Evolutionary conservation across 2,113 vertebrate species (phyloP).

Genomic region (Tetrax tetrax): DNA sequence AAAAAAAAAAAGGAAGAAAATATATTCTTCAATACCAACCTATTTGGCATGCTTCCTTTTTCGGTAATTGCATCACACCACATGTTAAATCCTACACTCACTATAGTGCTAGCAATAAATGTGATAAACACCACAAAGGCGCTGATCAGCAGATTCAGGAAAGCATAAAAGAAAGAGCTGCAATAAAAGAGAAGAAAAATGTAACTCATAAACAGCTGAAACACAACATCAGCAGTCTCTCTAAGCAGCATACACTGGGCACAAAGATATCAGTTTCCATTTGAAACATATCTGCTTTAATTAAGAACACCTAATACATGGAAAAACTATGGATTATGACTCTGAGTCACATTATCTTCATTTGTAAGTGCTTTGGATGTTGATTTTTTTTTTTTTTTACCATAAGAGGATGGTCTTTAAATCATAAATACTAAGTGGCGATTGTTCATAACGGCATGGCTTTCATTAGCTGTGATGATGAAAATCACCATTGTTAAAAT

Average conservation of each 20-base stretch:
- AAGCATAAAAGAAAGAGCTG: conserved; percentile 91
- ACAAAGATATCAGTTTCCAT: conserved; percentile 27
- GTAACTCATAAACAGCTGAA: conserved; percentile 50
- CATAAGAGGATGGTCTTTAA: neutral
- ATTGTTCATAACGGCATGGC: neutral
- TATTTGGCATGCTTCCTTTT: conserved; percentile 84
- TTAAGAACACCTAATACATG: conserved; percentile 50
- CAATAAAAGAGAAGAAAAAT: conserved; percentile 27
- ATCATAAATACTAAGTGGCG: neutral
- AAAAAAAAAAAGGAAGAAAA: neutral
- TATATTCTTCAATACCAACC: conserved; percentile 72
- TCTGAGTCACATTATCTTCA: conserved; percentile 12
- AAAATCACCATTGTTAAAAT: conserved; percentile 61
- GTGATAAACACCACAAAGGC: conserved; percentile 86
- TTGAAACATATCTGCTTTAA: conserved; percentile 49
- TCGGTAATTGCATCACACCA: conserved; percentile 93
- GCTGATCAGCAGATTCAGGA: conserved; percentile 91
- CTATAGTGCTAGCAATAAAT: conserved; percentile 92
- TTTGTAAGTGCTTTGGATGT: conserved; percentile 8
- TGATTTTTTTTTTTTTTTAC: neutral
- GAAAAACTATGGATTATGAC: neutral
- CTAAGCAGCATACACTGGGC: neutral
- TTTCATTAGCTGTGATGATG: conserved; percentile 60
- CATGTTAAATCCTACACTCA: conserved; percentile 93
- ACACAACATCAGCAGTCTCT: conserved; percentile 58